Evolutionary conservation across 2,113 vertebrate species (phyloP).

Genomic region (Gambusia holbrooki): DNA sequence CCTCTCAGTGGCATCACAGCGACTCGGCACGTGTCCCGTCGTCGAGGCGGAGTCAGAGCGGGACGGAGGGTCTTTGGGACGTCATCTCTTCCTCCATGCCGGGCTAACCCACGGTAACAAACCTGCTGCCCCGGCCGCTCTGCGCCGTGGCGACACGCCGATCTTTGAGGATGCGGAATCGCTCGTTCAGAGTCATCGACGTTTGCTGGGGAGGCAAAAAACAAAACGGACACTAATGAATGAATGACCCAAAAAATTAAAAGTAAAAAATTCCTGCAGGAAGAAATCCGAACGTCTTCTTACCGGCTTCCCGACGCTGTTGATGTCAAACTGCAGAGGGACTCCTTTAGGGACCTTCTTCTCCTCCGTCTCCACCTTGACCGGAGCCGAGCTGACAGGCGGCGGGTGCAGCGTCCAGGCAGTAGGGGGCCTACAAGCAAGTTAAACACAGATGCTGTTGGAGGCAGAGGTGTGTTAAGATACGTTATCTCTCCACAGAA

Average conservation of each 20-base stretch:
- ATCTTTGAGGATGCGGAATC: constrained; percentile 95
- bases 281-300: constrained; percentile 3
- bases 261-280: neutral
- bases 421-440: constrained; percentile 83
- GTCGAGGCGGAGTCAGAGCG: constrained; percentile 4
- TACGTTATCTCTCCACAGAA: neutral
- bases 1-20: neutral
- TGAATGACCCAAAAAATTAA: too few relatives aligned
- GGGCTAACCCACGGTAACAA: constrained; percentile 92
- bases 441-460: neutral
- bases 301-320: constrained; percentile 96
- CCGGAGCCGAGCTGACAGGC: constrained; percentile 73
- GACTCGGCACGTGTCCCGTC: constrained; percentile 1
- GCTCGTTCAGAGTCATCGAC: constrained; percentile 92
- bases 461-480: neutral
- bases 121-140: constrained; percentile 86
- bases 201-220: constrained; percentile 78
- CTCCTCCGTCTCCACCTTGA: constrained; percentile 83
- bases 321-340: constrained; percentile 94
- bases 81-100: constrained; percentile 1
- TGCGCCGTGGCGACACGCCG: constrained; percentile 81
- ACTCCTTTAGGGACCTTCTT: constrained; percentile 94
- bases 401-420: constrained; percentile 86
- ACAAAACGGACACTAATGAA: too few relatives aligned
- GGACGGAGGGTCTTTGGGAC: constrained; percentile 3